Evolutionary conservation across 2,797 vertebrate genomes (phyloP), one percentile per base, ranked within the genome.

Genomic region (Channa striata): DNA sequence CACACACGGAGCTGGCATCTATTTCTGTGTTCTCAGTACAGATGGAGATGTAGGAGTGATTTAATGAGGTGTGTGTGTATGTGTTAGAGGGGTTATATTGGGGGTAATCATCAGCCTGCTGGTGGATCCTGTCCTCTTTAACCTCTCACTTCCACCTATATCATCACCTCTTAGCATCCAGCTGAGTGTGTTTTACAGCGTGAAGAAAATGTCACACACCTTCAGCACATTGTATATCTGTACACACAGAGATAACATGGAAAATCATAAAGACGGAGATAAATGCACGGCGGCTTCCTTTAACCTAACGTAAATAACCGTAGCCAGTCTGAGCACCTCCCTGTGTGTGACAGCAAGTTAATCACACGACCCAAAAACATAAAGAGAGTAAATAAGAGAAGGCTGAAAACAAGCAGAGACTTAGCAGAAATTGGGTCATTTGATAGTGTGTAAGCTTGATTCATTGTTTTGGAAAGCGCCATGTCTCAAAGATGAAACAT

Each of bases 121-220:
- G 87, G 49, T 88, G 85, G 81, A 87, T 85, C 80, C 58, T 82
- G 66, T 68, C 72, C 76, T 76, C 52, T 59, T 21, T 74, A 90
- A 85, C 88, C 89, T 89, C 75, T 77, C 74, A 36, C 54, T 90
- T 85, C 61, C 81, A 83, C 78, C 77, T 81, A 71, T 87, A 88
- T 83, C 73, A 68, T 85, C 85, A 82, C 80, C 80, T 87, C 78
- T 78, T 56, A 65, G 87, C 73, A 74, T 79, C 86, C 74, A 50
- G 67, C 83, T 70, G 73, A 66, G 67, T 57, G 59, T 80, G 81
- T 65, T 84, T 78, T 75, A 76, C 49, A 72, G 72, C 74, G 79
- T 77, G 68, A 66, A 75, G 74, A 72, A 76, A 83, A 80, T 82
- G 58, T 81, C 72, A 78, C 68, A 46, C 48, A 2, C n/a, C n/a